Conservation (phyloP, 2,113 vertebrate genomes). For the Myiopsitta monachus region DNA sequence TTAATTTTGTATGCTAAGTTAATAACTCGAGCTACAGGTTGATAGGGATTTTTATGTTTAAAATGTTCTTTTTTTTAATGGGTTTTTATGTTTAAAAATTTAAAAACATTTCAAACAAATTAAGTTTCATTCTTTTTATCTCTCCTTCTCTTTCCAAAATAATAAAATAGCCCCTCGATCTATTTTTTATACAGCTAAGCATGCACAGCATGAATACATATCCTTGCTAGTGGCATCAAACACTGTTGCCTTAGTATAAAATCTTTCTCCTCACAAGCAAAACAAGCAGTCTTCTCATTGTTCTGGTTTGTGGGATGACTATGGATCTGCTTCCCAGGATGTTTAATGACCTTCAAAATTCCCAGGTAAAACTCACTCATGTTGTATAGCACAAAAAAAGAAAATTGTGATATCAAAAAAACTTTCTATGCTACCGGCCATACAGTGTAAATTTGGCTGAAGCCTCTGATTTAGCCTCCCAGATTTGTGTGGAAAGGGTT, state of each 20-base stretch:
- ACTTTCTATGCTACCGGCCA: neutral
- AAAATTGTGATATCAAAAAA: neutral
- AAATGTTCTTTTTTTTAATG: neutral
- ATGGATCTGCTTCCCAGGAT: neutral
- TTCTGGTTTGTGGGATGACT: neutral
- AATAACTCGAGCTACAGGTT: slow-evolving; percentile 48
- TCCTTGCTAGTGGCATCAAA: neutral
- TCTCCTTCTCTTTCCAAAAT: neutral
- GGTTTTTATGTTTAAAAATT: slow-evolving; percentile 51
- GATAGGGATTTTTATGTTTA: slow-evolving; percentile 28
- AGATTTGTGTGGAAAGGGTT: neutral
- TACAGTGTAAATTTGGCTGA: neutral
- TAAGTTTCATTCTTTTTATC: neutral
- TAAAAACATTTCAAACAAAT: slow-evolving; percentile 41
- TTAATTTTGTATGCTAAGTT: slow-evolving; percentile 12
- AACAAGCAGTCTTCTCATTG: neutral
- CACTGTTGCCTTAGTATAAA: neutral
- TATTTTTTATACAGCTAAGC: slow-evolving; percentile 39
- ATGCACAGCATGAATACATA: neutral
- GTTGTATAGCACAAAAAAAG: neutral
- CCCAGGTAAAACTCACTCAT: neutral
- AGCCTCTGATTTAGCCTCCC: neutral
- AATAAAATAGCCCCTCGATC: neutral
- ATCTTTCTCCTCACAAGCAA: neutral
- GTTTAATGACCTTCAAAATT: neutral